phyloP scores from a whole-genome alignment of 2,797 vertebrate genomes.

The Hippocampus kuda region DNA sequence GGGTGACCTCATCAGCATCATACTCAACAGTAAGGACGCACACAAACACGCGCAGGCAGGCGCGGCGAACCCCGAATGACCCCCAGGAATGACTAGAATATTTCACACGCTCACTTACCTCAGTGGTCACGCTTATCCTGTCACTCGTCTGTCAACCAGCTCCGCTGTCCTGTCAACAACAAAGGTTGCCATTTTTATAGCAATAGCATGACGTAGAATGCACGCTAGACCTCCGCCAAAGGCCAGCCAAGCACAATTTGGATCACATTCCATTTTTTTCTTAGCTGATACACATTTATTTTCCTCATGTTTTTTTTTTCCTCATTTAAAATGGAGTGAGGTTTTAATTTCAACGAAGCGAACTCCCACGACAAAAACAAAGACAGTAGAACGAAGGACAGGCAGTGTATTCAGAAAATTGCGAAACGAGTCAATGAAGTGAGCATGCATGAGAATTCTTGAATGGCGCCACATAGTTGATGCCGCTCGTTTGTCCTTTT shows the following conservation, averaged over 20 bases:
- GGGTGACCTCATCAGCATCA: conserved; percentile 95
- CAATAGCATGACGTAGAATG: not conserved
- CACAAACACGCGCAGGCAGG: conserved; percentile 43
- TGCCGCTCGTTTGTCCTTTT: too few relatives aligned
- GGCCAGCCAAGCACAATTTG: not conserved
- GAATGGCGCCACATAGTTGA: too few relatives aligned
- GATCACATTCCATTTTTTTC: not conserved
- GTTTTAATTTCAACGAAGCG: not conserved
- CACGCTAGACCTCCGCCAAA: not conserved
- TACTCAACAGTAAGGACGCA: conserved; percentile 84
- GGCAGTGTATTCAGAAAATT: not conserved
- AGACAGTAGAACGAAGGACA: too few relatives aligned
- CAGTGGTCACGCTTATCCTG: not conserved
- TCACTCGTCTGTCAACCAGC: not conserved
- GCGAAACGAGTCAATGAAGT: not conserved
- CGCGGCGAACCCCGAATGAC: conserved; percentile 43
- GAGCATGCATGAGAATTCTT: too few relatives aligned
- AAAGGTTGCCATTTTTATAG: not conserved
- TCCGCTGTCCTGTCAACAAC: not conserved
- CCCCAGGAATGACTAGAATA: not conserved
- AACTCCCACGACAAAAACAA: not conserved
- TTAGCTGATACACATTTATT: not conserved
- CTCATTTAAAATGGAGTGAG: too few relatives aligned
- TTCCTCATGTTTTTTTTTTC: not conserved
- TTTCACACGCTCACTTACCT: not conserved